phyloP scores from a whole-genome alignment of 2,113 vertebrate genomes.

The Passer montanus region DNA sequence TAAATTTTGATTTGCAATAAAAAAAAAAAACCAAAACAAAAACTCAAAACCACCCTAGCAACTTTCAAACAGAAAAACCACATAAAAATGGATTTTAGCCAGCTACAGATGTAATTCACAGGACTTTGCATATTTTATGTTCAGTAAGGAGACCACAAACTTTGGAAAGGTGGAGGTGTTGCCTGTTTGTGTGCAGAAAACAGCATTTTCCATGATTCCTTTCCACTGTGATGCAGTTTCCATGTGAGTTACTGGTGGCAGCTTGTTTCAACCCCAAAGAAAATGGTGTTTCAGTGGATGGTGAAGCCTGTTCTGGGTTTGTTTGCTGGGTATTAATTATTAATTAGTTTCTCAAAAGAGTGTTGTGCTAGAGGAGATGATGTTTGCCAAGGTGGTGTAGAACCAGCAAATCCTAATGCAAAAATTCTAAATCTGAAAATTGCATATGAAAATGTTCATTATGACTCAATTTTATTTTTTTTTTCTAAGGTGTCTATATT shows the following conservation, averaged over 20 bases:
- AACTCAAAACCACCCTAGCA: rapidly evolving
- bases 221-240: not conserved
- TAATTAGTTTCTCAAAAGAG: not conserved
- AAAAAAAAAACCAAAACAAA: too few relatives aligned
- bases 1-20: not conserved
- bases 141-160: not conserved
- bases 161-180: not conserved
- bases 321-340: not conserved
- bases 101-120: not conserved
- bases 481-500: not conserved
- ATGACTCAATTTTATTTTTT: not conserved
- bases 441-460: not conserved
- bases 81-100: not conserved
- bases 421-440: not conserved
- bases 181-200: not conserved
- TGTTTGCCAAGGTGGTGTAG: not conserved
- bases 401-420: not conserved
- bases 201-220: not conserved
- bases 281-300: not conserved
- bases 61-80: not conserved
- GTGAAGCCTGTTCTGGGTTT: not conserved
- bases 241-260: not conserved
- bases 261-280: not conserved
- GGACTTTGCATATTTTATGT: not conserved
- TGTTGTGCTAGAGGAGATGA: not conserved